A percentile compares a stretch with the other conserved stretches of the same genome.
Conservation (phyloP, 30 jellyfish, hydroid and myxozoan species). For the Aurelia sp. region DNA sequence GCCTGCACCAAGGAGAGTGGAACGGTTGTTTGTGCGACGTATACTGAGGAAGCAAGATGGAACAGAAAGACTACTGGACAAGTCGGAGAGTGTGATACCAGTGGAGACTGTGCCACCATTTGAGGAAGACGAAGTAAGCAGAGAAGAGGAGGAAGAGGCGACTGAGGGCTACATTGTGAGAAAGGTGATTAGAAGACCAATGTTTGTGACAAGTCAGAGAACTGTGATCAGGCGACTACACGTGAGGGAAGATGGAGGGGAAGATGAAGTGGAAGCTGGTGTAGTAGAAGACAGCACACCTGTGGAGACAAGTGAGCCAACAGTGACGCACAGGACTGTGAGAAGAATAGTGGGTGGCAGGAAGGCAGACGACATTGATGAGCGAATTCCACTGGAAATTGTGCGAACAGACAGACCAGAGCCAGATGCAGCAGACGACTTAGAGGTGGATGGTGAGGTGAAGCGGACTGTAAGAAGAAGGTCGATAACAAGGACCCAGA, state of each 20-base stretch:
- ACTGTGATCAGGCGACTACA: slow-evolving; percentile 52
- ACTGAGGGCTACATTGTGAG: slow-evolving; percentile 47
- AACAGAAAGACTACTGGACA: not conserved
- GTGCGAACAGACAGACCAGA: slow-evolving; percentile 76
- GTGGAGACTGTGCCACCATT: slow-evolving; percentile 14
- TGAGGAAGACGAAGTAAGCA: slow-evolving; percentile 14
- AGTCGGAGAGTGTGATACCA: slow-evolving; percentile 8
- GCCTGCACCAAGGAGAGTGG: slow-evolving; percentile 62
- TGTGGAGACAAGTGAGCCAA: slow-evolving; percentile 51
- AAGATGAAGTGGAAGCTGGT: slow-evolving; percentile 36
- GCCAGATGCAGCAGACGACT: slow-evolving; percentile 52
- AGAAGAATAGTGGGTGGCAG: slow-evolving; percentile 59
- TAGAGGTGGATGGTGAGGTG: slow-evolving; percentile 67
- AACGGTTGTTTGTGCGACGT: slow-evolving; percentile 79
- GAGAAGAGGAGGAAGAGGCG: slow-evolving; percentile 4
- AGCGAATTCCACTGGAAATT: slow-evolving; percentile 62
- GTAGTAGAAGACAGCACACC: slow-evolving; percentile 52
- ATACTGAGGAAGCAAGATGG: slow-evolving; percentile 70
- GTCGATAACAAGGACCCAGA: slow-evolving; percentile 68
- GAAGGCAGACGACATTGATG: slow-evolving; percentile 30
- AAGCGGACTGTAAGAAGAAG: slow-evolving; percentile 76
- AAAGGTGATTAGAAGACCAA: slow-evolving; percentile 68
- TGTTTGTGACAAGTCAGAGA: slow-evolving; percentile 75
- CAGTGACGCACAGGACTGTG: slow-evolving; percentile 62
- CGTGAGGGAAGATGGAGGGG: slow-evolving; percentile 42